Evolutionary conservation across 2,797 vertebrate genomes (phyloP).

Genomic region (Propithecus deckenii): DNA sequence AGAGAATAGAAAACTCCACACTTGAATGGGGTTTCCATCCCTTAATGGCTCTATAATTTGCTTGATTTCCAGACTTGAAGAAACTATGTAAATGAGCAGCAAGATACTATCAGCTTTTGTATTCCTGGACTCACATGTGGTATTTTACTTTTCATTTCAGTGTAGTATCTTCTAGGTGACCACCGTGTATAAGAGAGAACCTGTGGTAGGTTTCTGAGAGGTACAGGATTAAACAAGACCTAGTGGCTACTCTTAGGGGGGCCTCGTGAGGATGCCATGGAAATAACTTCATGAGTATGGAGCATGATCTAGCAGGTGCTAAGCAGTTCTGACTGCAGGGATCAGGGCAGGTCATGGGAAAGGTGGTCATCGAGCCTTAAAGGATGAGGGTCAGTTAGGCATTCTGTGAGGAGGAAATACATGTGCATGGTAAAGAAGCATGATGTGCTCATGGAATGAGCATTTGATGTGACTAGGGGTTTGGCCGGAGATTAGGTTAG

Average conservation of each 20-base stretch:
- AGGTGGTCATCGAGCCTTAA: background rate
- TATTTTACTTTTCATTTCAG: background rate
- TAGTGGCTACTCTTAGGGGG: background rate
- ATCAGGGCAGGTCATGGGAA: accelerated
- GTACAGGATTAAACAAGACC: background rate
- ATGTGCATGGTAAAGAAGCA: accelerated
- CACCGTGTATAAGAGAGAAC: background rate
- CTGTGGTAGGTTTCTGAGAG: background rate
- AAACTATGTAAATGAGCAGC: background rate
- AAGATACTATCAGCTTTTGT: background rate
- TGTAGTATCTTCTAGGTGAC: background rate
- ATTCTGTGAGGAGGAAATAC: background rate
- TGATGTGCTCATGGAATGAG: background rate
- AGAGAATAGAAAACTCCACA: background rate
- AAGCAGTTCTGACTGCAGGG: background rate
- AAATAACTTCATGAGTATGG: background rate
- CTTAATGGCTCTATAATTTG: background rate
- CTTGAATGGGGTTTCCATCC: background rate
- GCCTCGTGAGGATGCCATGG: background rate
- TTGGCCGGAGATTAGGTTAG: background rate
- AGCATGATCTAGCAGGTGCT: background rate
- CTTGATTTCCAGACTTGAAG: background rate
- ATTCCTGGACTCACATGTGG: background rate
- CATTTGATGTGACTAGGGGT: background rate
- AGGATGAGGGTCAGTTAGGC: background rate